These are phyloP conservation scores for Cancer borealis DNA, from an alignment of 2,888 invertebrate species.

Conservation along the genomic window DNA sequence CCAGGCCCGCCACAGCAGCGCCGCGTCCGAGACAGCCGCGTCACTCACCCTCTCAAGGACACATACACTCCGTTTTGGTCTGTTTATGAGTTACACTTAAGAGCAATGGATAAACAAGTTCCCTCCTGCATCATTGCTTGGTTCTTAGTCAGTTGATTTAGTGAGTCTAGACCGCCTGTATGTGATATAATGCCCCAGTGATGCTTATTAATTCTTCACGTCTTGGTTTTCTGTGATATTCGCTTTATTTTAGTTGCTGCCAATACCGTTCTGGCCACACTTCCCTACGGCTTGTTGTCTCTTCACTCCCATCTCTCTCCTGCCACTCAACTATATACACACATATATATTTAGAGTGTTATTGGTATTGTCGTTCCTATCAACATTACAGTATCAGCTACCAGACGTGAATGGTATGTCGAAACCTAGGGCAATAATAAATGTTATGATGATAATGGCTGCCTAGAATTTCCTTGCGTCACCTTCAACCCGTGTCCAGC, in stretches of 20 bases:
- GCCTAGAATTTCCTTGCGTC: slow-evolving; percentile 48
- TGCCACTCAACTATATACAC: slow-evolving; percentile 75
- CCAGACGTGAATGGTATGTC: slow-evolving; percentile 75
- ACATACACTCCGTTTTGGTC: slow-evolving; percentile 75
- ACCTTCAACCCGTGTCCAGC: slow-evolving; percentile 25
- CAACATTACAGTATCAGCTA: slow-evolving; percentile 74
- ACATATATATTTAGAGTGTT: slow-evolving; percentile 75
- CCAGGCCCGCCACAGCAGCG: slow-evolving; percentile 58
- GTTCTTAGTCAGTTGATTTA: slow-evolving; percentile 76
- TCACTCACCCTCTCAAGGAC: slow-evolving; percentile 65
- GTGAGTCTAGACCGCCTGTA: slow-evolving; percentile 73
- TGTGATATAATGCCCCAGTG: slow-evolving; percentile 76
- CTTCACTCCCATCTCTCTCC: slow-evolving; percentile 71
- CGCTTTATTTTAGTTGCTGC: slow-evolving; percentile 75
- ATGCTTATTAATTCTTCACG: slow-evolving; percentile 76
- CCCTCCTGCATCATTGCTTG: slow-evolving; percentile 74
- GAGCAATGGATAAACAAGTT: slow-evolving; percentile 68
- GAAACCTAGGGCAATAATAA: slow-evolving; percentile 76
- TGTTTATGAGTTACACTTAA: slow-evolving; percentile 65
- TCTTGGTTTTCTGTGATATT: slow-evolving; percentile 76
- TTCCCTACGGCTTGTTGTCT: slow-evolving; percentile 72
- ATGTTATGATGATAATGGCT: slow-evolving; percentile 72
- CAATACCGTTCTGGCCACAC: slow-evolving; percentile 71
- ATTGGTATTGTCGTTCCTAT: slow-evolving; percentile 76
- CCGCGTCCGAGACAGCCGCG: slow-evolving; percentile 68